These are phyloP conservation scores for Tragelaphus buxtoni DNA, from an alignment of 2,113 vertebrate genomes.

Conservation along the genomic window DNA sequence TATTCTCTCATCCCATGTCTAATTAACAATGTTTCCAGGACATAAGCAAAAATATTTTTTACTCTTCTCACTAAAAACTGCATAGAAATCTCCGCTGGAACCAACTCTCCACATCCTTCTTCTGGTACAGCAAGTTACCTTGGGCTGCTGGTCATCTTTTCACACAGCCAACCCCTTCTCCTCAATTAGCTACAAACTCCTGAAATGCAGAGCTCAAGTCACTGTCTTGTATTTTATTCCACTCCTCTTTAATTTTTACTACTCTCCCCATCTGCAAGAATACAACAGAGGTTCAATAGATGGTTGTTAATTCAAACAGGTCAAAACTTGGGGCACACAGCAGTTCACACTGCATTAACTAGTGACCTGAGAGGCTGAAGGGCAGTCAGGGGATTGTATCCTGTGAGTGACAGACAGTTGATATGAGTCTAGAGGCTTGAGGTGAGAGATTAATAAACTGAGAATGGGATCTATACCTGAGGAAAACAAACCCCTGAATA, in stretches of 20 bases:
- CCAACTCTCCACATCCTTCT: not conserved
- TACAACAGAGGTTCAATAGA: not conserved
- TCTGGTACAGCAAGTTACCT: not conserved
- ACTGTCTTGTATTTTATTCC: not conserved
- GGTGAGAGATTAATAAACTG: not conserved
- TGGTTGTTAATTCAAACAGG: not conserved
- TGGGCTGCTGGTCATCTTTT: not conserved
- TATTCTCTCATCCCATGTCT: not conserved
- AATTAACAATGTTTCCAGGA: not conserved
- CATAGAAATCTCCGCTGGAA: not conserved
- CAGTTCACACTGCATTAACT: too few relatives aligned
- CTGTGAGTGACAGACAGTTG: not conserved
- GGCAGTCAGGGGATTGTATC: not conserved
- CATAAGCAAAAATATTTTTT: not conserved
- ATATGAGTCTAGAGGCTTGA: not conserved
- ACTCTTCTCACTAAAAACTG: not conserved
- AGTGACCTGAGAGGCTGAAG: not conserved
- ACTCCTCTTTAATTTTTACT: not conserved
- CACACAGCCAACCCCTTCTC: not conserved
- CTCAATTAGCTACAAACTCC: not conserved
- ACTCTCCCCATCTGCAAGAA: not conserved
- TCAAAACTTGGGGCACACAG: not conserved
- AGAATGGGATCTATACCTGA: not conserved
- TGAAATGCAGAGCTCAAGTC: not conserved
- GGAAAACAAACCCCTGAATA: not conserved